These are phyloP conservation scores for Tonatia bakeri DNA, from an alignment of 2,113 vertebrate species.

Conservation along the genomic window DNA sequence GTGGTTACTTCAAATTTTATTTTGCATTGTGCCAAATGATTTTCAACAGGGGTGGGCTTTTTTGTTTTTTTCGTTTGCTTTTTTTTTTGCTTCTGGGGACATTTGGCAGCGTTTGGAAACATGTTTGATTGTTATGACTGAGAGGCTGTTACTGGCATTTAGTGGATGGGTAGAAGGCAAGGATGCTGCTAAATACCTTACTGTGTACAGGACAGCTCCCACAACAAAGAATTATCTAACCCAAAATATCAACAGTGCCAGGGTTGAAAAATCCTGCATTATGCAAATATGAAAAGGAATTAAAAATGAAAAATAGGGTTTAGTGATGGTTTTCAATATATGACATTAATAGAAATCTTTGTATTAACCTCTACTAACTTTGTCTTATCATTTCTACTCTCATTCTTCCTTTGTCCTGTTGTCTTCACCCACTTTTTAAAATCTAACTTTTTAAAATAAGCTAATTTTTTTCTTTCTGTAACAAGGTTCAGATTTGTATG, in stretches of 20 bases:
- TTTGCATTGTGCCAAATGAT: not conserved
- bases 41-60: not conserved
- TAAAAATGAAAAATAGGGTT: not conserved
- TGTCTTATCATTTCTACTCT: not conserved
- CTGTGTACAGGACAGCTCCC: not conserved
- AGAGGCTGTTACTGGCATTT: not conserved
- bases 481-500: not conserved
- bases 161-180: not conserved
- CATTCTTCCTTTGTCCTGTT: not conserved
- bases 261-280: not conserved
- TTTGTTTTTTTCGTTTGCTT: not conserved
- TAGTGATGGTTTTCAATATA: not conserved
- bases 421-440: not conserved
- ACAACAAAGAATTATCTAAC: not conserved
- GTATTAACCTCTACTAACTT: not conserved
- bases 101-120: not conserved
- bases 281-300: not conserved
- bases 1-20: not conserved
- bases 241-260: not conserved
- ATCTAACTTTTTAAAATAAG: not conserved
- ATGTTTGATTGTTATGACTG: not conserved
- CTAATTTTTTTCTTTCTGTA: not conserved
- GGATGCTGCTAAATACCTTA: not conserved
- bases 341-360: not conserved
- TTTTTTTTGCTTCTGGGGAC: not conserved